Conservation (phyloP, 2,113 vertebrate genomes). For the Nycticorax nycticorax region DNA sequence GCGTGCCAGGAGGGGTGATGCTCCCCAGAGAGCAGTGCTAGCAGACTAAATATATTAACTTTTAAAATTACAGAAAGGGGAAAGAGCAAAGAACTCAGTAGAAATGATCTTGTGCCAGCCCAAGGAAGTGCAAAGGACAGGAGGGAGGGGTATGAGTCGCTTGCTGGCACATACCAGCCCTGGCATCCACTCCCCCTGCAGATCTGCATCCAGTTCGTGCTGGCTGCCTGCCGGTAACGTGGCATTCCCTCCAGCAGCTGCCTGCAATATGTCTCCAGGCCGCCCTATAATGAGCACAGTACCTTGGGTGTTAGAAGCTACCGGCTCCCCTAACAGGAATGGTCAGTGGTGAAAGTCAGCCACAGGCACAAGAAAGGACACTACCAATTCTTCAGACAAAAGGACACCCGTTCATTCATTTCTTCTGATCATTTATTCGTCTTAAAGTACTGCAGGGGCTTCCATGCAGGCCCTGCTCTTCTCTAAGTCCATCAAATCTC, state of each 20-base stretch:
- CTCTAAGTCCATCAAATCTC: background rate
- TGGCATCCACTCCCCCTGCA: background rate
- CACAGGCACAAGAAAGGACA: background rate
- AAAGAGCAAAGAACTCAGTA: background rate
- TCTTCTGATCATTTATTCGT: background rate
- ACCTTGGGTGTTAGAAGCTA: background rate
- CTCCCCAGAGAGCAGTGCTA: background rate
- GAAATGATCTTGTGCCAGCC: background rate
- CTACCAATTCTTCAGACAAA: background rate
- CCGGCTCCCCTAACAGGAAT: accelerated
- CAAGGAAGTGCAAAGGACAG: background rate
- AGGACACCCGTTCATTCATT: background rate
- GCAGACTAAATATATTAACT: background rate
- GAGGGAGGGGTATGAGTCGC: background rate
- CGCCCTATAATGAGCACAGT: background rate
- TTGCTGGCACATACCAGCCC: background rate
- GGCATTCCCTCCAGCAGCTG: background rate
- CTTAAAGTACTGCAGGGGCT: background rate
- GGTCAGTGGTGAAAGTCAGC: background rate
- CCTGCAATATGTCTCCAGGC: background rate
- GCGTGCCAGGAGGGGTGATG: background rate
- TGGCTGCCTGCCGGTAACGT: background rate
- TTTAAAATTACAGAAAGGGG: background rate
- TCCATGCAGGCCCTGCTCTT: background rate
- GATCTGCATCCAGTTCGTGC: background rate